Base-by-base conservation (phyloP, 2,888 invertebrate species). In the Selenia dentaria region DNA sequence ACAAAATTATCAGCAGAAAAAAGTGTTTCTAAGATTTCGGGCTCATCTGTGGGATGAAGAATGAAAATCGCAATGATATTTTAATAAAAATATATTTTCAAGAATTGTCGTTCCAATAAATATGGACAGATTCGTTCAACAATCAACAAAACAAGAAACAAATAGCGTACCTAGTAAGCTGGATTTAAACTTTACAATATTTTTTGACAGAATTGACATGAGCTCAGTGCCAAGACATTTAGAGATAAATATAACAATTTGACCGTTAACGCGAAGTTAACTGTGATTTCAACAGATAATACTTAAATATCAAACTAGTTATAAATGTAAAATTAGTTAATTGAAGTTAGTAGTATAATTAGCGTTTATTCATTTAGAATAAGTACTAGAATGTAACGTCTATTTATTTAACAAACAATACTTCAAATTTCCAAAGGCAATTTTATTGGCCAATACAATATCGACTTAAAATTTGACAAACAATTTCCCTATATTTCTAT, bases 21-120 rank as follows among this genome's bases (percentile, higher is more conserved):
- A 54, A 54, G 20, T n/a, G n/a, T n/a, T n/a, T n/a, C n/a, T n/a
- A 70, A 62, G 64, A 70, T 72, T 68, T 62, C 47, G 55, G 67
- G 78, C 78, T 59, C 70, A 73, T 71, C 82, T 73, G 79, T 81
- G 56, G 83, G 84, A 67, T 73, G 76, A 75, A 73, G 69, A 89
- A 89, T 89, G 79, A 89, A 90, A 90, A 87, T 86, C 87, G 70
- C 61, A 73, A 80, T 76, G 79, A 73, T 73, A 74, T 83, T 84
- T 83, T 79, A 74, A 64, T 76, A 82, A 86, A 72, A 83, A 87
- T 89, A 88, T 88, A 88, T 88, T 86, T 87, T 74, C 69, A 63
- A 81, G 78, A 82, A 83, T 76, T 80, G 60, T 79, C 61, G 71
- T 77, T 82, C 79, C 78, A 83, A 79, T 81, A 55, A 77, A 79